Evolutionary conservation across 2,797 vertebrate genomes (phyloP), one percentile per base, ranked within the genome.

Genomic region (Melanotaenia nigrans): DNA sequence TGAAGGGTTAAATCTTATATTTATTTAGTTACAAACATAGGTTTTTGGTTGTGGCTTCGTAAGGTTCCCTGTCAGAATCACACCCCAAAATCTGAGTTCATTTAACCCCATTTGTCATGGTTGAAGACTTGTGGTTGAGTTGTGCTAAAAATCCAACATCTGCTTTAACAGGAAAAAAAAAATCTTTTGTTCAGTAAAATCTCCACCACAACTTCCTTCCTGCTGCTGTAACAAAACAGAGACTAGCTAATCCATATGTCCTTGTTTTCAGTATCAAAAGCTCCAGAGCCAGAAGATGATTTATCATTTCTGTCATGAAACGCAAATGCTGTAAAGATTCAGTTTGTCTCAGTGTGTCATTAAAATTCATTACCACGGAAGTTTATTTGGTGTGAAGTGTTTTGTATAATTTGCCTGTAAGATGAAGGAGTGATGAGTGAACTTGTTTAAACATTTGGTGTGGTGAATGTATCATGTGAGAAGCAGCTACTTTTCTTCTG

Each of bases 231-330:
- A 69, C 65, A 51, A 40, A 51, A 55, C 54, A 22, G 25, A 55
- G 25, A 58, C 35, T 3, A 24, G 14, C 79, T 65, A 73, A 70
- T 85, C 45, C 63, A 85, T 79, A 77, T 85, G 83, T 68, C 70
- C 61, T 62, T 83, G 71, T 71, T 63, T 75, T 36, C 67, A 47
- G 36, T 2, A 55, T 76, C 49, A 71, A 28, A 71, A 30, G 79
- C 77, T 61, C 35, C 67, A 36, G 53, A 81, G 45, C 9, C 54
- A 69, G 42, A 67, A 13, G 54, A 25, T 55, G 1, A 69, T 84
- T 62, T 22, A 77, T 82, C 55, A 86, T 84, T 84, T 59, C 81
- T 47, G 32, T 28, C 65, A 20, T 45, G 71, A 71, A 77, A 69
- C 66, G 22, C n/a, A 76, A 72, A 72, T 25, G 64, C 49, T 73